Conservation (phyloP, 2,797 vertebrate genomes). For the Peromyscus nudipes region DNA sequence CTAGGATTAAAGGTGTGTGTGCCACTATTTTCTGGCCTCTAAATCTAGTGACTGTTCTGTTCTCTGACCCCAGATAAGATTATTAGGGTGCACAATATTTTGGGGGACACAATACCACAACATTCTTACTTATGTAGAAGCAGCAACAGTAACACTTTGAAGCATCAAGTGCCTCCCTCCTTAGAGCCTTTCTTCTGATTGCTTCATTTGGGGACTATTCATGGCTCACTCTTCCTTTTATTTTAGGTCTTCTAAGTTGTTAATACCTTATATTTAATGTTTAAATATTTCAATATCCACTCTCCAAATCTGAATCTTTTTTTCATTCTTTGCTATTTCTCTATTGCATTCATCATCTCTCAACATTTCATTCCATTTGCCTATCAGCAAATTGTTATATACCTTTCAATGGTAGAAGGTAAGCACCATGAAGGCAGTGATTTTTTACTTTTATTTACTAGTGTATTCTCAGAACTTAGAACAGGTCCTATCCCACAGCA, state of each 20-base stretch:
- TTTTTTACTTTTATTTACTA: neutral
- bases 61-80: no score
- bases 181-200: neutral
- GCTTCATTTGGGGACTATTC: neutral
- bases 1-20: no score
- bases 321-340: neutral
- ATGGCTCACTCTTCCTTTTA: neutral
- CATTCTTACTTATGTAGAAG: neutral
- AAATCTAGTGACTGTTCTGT: no score
- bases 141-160: neutral
- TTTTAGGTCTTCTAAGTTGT: neutral
- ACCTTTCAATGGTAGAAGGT: neutral
- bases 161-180: fast-evolving
- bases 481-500: neutral
- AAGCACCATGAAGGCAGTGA: neutral
- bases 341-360: neutral
- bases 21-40: no score
- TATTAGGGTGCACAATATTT: no score
- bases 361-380: neutral
- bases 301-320: neutral
- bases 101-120: no score
- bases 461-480: neutral
- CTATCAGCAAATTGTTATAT: neutral
- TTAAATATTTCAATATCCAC: neutral
- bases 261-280: neutral